These are phyloP conservation scores for Macroglossus sobrinus DNA, from an alignment of 2,113 vertebrate species.

Conservation along the genomic window DNA sequence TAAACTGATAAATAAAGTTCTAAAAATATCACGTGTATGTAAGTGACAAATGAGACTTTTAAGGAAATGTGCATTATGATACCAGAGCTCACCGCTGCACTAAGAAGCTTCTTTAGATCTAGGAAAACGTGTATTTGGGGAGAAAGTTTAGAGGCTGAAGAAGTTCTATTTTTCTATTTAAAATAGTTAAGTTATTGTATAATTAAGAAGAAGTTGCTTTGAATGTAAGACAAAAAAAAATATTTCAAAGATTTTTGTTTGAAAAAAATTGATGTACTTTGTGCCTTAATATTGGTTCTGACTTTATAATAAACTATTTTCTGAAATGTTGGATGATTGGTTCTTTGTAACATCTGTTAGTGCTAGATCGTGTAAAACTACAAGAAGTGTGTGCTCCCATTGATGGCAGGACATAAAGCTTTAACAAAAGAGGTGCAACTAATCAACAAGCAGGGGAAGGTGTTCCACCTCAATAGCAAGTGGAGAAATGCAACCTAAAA, in stretches of 20 bases:
- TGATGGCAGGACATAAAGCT: background rate
- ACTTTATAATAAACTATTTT: constrained; percentile 69
- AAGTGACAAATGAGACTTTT: constrained; percentile 11
- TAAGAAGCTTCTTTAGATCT: constrained; percentile 4
- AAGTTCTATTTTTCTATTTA: constrained; percentile 67
- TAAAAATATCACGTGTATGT: background rate
- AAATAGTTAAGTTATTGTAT: constrained; percentile 63
- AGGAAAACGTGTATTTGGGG: constrained; percentile 22
- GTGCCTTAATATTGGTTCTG: constrained; percentile 72
- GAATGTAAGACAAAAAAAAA: constrained; percentile 23
- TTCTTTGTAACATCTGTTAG: background rate
- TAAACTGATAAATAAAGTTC: background rate
- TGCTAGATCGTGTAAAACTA: background rate
- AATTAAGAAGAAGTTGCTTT: constrained; percentile 52
- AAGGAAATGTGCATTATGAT: constrained; percentile 15
- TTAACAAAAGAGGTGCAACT: background rate
- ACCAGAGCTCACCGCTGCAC: background rate
- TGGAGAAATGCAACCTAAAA: background rate
- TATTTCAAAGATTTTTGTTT: constrained; percentile 56
- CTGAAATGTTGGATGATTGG: constrained; percentile 35
- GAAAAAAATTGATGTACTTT: constrained; percentile 62
- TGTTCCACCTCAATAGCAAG: background rate
- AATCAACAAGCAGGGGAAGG: background rate
- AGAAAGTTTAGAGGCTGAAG: constrained; percentile 35
- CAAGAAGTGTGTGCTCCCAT: background rate